phyloP scores from a whole-genome alignment of 2,797 vertebrate genomes.

The Triplophysa bombifrons region DNA sequence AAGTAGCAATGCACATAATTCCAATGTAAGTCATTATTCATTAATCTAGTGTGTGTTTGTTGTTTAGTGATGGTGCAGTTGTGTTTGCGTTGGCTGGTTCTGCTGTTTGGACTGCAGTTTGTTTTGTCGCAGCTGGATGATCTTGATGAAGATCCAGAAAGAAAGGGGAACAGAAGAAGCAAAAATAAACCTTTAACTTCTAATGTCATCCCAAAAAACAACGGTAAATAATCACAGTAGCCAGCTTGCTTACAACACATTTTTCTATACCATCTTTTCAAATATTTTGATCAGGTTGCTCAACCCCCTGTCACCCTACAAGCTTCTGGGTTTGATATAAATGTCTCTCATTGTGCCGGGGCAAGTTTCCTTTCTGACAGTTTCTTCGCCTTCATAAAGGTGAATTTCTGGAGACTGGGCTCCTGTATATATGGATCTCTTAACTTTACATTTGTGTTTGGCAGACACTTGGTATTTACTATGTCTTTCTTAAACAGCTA shows the following conservation, averaged over 20 bases:
- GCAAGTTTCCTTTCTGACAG: conserved; percentile 19
- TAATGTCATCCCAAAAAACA: conserved; percentile 73
- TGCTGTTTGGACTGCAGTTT: conserved; percentile 76
- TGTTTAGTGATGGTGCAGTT: conserved; percentile 64
- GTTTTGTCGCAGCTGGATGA: conserved; percentile 71
- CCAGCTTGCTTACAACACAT: conserved; percentile 1
- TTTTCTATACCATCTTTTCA: background rate
- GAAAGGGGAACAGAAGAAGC: conserved; percentile 54
- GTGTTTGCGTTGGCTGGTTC: conserved; percentile 75
- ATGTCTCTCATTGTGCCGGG: conserved; percentile 1
- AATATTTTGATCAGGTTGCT: background rate
- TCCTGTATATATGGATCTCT: background rate
- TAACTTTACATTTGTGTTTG: background rate
- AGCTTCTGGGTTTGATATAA: conserved; percentile 23
- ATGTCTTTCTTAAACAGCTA: background rate
- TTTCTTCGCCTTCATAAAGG: conserved; percentile 12
- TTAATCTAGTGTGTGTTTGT: background rate
- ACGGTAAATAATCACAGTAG: conserved; percentile 69
- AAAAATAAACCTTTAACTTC: conserved; percentile 70
- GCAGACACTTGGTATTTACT: background rate
- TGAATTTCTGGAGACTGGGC: conserved; percentile 38
- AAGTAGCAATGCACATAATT: no score
- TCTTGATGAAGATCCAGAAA: conserved; percentile 57
- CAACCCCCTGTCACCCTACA: background rate
- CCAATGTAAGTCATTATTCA: background rate